Base-by-base conservation (phyloP, 2,113 vertebrate genomes). In the Pelecanus crispus region DNA sequence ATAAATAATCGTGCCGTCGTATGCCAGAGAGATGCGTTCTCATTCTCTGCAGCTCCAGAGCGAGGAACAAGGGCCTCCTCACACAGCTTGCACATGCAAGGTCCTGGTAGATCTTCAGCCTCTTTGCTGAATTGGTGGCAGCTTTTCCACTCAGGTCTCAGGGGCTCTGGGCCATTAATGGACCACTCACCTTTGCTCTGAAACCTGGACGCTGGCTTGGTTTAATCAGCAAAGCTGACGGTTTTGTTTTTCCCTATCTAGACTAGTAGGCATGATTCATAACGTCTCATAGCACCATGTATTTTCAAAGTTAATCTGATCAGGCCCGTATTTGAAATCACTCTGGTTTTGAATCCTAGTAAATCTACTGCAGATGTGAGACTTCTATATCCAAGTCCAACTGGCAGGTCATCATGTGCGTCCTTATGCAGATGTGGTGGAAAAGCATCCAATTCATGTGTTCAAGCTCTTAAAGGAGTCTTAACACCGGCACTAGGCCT, bases 351-450 rank as follows among this genome's bases (percentile, higher is more conserved):
- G 65, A 88, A 86, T 67, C 68, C 52, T 12, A 83, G 45, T 70
- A 89, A 94, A 96, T 95, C 68, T 93, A 52, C 86, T 92, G 61
- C 94, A 96, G 92, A 96, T 96, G 94, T 93, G 80, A 62, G 80
- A 72, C 65, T 94, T 88, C 72, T 86, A 21, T 50, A 80, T 88
- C 59, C 67, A 83, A 80, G 72, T 86, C 92, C 86, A 95, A 10
- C 77, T 91, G 94, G 91, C 91, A 94, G 90, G 83, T 96, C 88
- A 84, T 63, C 74, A 34, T 59, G 90, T 88, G 59, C 83, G 74
- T 95, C 95, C 65, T 79, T 49, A 21, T 71, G 88, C 88, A 93
- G 94, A 96, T 94, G 88, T 62, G 36, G 31, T 86, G 75, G 92
- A 92, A 96, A 90, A 84, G 52, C 53, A 78, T 68, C 83, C 92